Evolutionary conservation across 2,113 vertebrate genomes (phyloP), one percentile per base, ranked within the genome.

Genomic region (Cyprinodon variegatus): DNA sequence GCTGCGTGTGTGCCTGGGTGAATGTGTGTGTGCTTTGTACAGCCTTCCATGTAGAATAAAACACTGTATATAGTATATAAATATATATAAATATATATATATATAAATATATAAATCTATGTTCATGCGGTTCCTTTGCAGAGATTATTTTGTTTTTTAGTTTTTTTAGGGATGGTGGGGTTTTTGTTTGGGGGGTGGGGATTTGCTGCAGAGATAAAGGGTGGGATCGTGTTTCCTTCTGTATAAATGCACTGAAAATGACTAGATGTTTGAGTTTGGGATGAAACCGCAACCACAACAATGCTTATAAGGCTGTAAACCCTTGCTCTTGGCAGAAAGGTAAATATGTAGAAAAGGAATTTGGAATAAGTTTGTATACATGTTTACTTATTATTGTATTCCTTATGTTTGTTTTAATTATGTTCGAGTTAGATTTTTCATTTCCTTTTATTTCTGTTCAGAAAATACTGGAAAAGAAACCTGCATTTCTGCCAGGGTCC

Each of bases 21-120:
- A 13, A 43, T 13, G 81, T 36, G 81, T n/a, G 72, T 46, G 78
- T 14, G 78, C 79, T 86, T 88, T 91, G 87, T 92, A 92, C 88
- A 92, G 83, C 83, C 75, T 85, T 74, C 72, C 86, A 74, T 90
- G 77, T 85, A 88, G 84, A 82, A 83, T 78, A 72, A 76, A 40
- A 73, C 71, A 72, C 78, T 93, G 92, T 92, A 92, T 83, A 92
- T 92, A 90, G 53, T 90, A 91, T 88, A 89, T 80, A 91, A 88
- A 87, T 89, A 88, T 92, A 89, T 91, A 82, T 91, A 76, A 83
- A 74, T 62, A 57, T 72, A 59, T 81, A 77, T 83, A 89, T 79
- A 91, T 89, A 87, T 88, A 88, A 91, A 89, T 92, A 82, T 91
- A 76, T 84, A 75, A 61, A 59, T 73, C 41, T 82, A 78, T 83